Base-by-base conservation (phyloP, 2,888 invertebrate genomes). In the Caenorhabditis sp. region DNA sequence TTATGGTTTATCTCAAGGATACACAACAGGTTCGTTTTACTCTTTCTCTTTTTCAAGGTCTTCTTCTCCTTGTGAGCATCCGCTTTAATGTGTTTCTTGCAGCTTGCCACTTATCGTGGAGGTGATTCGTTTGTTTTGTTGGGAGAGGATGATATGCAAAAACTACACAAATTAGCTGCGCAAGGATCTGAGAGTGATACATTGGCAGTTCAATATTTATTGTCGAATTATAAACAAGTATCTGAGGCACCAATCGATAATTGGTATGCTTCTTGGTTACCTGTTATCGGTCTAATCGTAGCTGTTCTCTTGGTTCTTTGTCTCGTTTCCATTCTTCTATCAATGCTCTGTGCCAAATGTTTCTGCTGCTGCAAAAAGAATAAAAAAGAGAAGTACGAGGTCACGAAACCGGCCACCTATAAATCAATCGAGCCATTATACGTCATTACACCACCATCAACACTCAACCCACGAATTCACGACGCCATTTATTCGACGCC, bases 381-480 rank as follows among this genome's bases (percentile, higher is more conserved):
- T 50, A 83, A 83, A 57, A 81, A 80, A 59, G 80, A 85, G 56
- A 83, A 79, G 65, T 86, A 86, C 72, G 77, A 84, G 54, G 85
- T 86, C 20, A 85, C 82, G 12, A 84, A 85, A 27, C 72, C 81
- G 12, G 82, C 83, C 14, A 82, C 84, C 10, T 86, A 86, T 80
- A 86, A 86, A 62, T 80, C 83, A 21, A 80, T 85, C 64, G 86
- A 86, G 57, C 86, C 86, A 1, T 78, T 86, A 43, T 86, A 86
- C 67, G 85, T 86, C 54, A 83, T 86, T 43, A 85, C 86, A 3
- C 85, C 85, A 23, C 80, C 82, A 27, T 67, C 71, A 75, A 63
- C 70, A 17, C 25, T 67, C 57, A 76, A 64, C 58, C 70, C 54
- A 43, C 57, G 75, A 12, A 53, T 68, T 31, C 71, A 71, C 54